These are phyloP conservation scores for Pelobates cultripes DNA, from an alignment of 2,797 vertebrate species.

Conservation along the genomic window DNA sequence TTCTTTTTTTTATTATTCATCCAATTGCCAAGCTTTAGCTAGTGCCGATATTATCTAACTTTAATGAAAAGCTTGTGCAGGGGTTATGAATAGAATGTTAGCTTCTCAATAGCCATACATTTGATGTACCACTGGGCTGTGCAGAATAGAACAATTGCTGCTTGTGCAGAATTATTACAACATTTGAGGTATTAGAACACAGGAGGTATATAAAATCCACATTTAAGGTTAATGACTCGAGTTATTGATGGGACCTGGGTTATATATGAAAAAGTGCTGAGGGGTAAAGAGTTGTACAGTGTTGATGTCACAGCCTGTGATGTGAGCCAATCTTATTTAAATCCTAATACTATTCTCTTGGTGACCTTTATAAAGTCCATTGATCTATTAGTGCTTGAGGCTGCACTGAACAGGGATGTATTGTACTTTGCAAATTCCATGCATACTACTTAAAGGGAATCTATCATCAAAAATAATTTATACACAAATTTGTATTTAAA, in stretches of 20 bases:
- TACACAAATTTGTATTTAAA: neutral
- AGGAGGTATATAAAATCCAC: neutral
- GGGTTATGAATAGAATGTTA: slow-evolving; percentile 31
- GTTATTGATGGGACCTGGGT: neutral
- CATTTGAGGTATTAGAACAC: neutral
- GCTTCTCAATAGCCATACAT: slow-evolving; percentile 8
- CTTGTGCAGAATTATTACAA: neutral
- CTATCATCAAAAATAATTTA: neutral
- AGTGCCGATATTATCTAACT: slow-evolving; percentile 44
- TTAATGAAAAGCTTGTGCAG: slow-evolving; percentile 35
- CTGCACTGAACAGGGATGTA: neutral
- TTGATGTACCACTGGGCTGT: neutral
- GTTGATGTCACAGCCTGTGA: neutral
- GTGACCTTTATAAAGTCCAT: neutral
- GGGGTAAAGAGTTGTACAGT: neutral
- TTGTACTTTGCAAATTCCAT: slow-evolving; percentile 8
- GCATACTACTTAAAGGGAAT: neutral
- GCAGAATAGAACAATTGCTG: neutral
- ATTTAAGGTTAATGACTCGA: neutral
- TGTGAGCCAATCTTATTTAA: neutral
- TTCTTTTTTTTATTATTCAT: slow-evolving; percentile 49
- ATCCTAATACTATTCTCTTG: neutral
- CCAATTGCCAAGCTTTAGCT: slow-evolving; percentile 37
- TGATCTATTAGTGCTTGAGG: neutral
- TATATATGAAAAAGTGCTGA: slow-evolving; percentile 2